A percentile compares a stretch with the other conserved stretches of the same genome.
phyloP scores from a whole-genome alignment of 2,113 vertebrate species.

The Copsychus sechellarum region DNA sequence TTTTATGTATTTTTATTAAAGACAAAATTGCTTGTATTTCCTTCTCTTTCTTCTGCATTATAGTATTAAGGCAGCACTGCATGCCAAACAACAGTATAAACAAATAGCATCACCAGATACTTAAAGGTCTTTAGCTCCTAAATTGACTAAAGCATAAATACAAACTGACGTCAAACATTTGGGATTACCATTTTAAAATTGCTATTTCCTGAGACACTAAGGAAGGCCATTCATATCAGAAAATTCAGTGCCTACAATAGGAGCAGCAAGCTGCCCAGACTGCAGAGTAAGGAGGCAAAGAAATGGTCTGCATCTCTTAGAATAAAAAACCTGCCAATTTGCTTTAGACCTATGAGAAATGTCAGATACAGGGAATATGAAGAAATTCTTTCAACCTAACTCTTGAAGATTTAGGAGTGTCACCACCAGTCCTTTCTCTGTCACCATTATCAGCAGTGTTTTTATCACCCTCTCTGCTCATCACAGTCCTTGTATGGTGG shows the following conservation, averaged over 20 bases:
- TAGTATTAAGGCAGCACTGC: background rate
- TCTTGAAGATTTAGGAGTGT: background rate
- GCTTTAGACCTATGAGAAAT: background rate
- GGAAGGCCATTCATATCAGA: background rate
- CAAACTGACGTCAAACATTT: conserved; percentile 7
- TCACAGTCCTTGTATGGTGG: background rate
- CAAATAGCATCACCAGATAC: conserved; percentile 27
- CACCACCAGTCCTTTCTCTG: background rate
- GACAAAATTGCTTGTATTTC: background rate
- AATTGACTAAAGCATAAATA: conserved; percentile 23
- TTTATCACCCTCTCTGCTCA: background rate
- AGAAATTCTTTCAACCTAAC: background rate
- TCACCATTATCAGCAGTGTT: background rate
- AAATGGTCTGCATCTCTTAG: background rate
- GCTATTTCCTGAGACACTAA: background rate
- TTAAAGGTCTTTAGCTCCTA: conserved; percentile 28
- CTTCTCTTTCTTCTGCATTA: background rate
- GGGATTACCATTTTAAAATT: background rate
- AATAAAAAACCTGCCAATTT: background rate
- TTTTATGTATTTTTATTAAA: conserved; percentile 23
- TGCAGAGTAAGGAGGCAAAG: background rate
- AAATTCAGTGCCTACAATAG: background rate
- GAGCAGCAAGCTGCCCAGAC: background rate
- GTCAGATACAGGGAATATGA: background rate
- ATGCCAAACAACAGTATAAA: background rate